A percentile compares a stretch with the other conserved stretches of the same genome.
phyloP scores from a whole-genome alignment of 2,113 vertebrate genomes.

The Oncorhynchus tshawytscha region DNA sequence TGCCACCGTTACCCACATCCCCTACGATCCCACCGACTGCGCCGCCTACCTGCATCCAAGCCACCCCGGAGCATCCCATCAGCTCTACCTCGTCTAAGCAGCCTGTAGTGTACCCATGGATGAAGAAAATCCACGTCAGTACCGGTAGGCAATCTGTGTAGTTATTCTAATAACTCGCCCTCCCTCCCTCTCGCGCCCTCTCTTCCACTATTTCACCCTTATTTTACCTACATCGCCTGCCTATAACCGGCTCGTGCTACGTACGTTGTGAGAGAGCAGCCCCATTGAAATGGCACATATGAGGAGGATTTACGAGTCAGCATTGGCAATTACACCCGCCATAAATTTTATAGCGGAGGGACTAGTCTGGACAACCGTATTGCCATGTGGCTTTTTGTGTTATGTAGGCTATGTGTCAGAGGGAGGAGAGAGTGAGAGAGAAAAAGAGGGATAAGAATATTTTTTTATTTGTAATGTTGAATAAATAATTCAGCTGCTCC shows the following conservation, averaged over 20 bases:
- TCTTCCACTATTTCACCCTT: constrained; percentile 34
- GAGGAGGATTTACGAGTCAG: constrained; percentile 89
- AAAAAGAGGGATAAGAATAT: constrained; percentile 47
- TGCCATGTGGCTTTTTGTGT: constrained; percentile 80
- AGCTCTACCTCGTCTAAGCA: constrained; percentile 80
- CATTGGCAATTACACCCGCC: constrained; percentile 90
- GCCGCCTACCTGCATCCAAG: constrained; percentile 81
- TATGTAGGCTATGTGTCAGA: constrained; percentile 76
- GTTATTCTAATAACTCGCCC: constrained; percentile 60
- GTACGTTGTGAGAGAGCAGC: constrained; percentile 63
- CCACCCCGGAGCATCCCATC: constrained; percentile 78
- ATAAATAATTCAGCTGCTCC: constrained; percentile 83
- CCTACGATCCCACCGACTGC: constrained; percentile 69
- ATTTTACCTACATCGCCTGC: constrained; percentile 63
- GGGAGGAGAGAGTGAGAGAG: constrained; percentile 36
- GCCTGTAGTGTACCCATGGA: constrained; percentile 87
- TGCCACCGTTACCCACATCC: constrained; percentile 74
- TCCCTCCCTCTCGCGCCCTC: constrained; percentile 39
- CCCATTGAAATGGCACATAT: constrained; percentile 87
- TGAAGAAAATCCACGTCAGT: constrained; percentile 91
- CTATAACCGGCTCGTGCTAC: constrained; percentile 43
- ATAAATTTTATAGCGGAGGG: constrained; percentile 91
- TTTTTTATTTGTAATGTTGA: constrained; percentile 76
- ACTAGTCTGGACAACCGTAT: constrained; percentile 80
- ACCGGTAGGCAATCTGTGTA: constrained; percentile 83